Conservation (phyloP, 2,113 vertebrate genomes). For the Corythoichthys haematopterus region DNA sequence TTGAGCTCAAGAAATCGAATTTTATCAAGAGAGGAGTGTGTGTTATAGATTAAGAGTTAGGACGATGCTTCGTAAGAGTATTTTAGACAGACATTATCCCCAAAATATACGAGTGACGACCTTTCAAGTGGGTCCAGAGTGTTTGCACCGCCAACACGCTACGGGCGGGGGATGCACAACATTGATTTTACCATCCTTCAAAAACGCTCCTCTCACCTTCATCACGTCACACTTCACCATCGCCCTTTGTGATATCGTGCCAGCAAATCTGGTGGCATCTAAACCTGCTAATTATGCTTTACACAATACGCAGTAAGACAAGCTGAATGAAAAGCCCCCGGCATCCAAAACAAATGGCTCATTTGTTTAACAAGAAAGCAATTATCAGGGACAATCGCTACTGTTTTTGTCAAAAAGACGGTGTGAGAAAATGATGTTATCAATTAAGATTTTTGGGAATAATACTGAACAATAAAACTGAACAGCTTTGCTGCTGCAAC, state of each 20-base stretch:
- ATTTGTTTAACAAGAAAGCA: conserved; percentile 4
- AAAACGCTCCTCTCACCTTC: neutral
- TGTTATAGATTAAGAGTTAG: neutral
- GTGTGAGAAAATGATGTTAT: neutral
- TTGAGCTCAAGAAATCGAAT: neutral
- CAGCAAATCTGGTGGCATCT: neutral
- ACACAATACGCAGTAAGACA: neutral
- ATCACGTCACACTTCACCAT: neutral
- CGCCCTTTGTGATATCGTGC: neutral
- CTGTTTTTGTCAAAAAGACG: conserved; percentile 1
- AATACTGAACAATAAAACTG: too few species aligned
- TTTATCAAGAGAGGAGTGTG: neutral
- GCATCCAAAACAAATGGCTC: neutral
- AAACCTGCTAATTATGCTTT: neutral
- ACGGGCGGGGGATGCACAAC: neutral
- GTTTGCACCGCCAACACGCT: neutral
- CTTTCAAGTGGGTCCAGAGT: neutral
- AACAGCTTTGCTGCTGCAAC: too few species aligned
- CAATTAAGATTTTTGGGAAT: neutral
- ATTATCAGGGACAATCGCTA: neutral
- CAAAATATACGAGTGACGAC: neutral
- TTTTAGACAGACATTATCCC: neutral
- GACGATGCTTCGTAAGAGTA: neutral
- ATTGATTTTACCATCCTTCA: conserved; percentile 1
- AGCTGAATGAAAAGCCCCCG: neutral